These are phyloP conservation scores for Lasaia peninsularis DNA, from an alignment of 1,140 invertebrate genomes.

Conservation along the genomic window DNA sequence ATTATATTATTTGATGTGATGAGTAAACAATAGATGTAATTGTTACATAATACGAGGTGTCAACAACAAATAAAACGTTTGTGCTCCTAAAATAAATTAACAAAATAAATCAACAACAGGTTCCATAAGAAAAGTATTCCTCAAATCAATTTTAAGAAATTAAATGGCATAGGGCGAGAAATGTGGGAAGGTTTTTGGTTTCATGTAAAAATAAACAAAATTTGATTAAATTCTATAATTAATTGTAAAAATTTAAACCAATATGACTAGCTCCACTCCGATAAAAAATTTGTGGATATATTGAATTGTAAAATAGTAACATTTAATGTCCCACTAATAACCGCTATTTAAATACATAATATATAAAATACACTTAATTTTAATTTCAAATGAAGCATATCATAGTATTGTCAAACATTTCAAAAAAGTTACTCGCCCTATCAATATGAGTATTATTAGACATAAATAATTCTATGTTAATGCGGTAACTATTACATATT, in stretches of 20 bases:
- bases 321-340: neutral
- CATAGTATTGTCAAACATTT: constrained; percentile 71
- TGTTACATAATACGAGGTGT: constrained; percentile 63
- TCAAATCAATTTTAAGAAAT: constrained; percentile 45
- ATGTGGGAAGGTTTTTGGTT: neutral
- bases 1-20: constrained; percentile 73
- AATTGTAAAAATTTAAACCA: constrained; percentile 22
- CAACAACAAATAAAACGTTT: constrained; percentile 73
- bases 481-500: constrained; percentile 35
- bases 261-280: constrained; percentile 50
- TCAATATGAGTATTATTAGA: constrained; percentile 41
- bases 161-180: constrained; percentile 62
- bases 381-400: constrained; percentile 62
- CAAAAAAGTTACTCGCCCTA: constrained; percentile 64
- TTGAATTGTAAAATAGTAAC: constrained; percentile 11
- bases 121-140: constrained; percentile 49
- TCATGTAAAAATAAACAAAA: constrained; percentile 8
- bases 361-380: constrained; percentile 37
- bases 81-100: constrained; percentile 74
- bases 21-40: constrained; percentile 69
- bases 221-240: constrained; percentile 29
- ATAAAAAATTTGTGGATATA: constrained; percentile 9
- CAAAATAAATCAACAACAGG: constrained; percentile 67
- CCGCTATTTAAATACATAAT: constrained; percentile 21
- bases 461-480: constrained; percentile 32